These are phyloP conservation scores for Sarcophaga subvicina DNA, from an alignment of 2,888 invertebrate genomes.

Conservation along the genomic window DNA sequence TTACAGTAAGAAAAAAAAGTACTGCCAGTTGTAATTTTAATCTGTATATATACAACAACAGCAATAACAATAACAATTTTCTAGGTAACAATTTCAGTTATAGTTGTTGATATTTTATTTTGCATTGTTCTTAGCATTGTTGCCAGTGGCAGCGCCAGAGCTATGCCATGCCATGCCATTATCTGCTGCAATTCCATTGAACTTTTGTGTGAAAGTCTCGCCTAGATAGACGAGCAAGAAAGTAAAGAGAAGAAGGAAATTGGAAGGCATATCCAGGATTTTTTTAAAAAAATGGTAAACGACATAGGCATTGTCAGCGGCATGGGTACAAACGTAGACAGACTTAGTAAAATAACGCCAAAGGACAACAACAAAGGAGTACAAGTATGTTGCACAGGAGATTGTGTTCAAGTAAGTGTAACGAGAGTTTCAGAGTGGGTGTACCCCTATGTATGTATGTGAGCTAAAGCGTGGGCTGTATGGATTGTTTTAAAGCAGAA, in stretches of 20 bases:
- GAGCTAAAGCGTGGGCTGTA: background rate
- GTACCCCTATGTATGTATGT: background rate
- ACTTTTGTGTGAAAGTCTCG: conserved; percentile 66
- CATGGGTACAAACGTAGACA: background rate
- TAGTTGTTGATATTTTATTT: conserved; percentile 27
- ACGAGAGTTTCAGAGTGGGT: background rate
- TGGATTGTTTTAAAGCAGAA: background rate
- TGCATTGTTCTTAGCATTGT: background rate
- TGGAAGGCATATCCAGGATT: background rate
- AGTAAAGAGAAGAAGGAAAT: background rate
- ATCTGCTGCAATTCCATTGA: conserved; percentile 69
- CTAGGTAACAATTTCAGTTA: conserved; percentile 46
- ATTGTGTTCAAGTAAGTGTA: conserved; percentile 40
- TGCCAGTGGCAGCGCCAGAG: background rate
- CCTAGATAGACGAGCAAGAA: background rate
- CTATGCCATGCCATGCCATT: background rate
- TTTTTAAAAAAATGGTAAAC: background rate
- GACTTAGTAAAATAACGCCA: background rate
- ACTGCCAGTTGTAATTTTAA: conserved; percentile 11
- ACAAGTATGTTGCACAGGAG: background rate
- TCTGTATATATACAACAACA: conserved; percentile 2
- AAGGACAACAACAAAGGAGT: background rate
- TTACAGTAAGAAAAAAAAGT: background rate
- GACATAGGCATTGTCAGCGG: background rate
- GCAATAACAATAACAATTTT: background rate